A percentile compares a stretch with the other conserved stretches of the same genome.
These are phyloP conservation scores for Apostichopus japonicus DNA, from an alignment of 35 echinoderm and acorn worm genomes.

Conservation along the genomic window DNA sequence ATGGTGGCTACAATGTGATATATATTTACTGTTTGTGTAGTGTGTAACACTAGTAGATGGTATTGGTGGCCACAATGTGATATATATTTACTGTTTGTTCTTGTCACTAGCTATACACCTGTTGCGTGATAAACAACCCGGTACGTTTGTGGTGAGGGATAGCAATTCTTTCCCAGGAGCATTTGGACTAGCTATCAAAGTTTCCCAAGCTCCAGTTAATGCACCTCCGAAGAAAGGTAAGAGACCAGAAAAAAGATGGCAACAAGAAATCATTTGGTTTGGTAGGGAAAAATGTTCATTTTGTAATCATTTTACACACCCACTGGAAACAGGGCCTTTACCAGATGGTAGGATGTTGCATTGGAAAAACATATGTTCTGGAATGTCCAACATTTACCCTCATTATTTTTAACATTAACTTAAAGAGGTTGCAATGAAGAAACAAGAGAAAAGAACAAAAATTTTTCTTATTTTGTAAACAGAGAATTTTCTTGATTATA, in stretches of 20 bases:
- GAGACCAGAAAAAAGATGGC: not conserved
- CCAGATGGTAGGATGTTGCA: too few relatives aligned
- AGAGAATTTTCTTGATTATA: too few relatives aligned
- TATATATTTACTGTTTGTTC: not conserved
- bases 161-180: conserved; percentile 99
- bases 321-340: too few relatives aligned
- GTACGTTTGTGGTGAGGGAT: conserved; percentile 91
- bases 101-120: conserved; percentile 75
- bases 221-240: conserved; percentile 95
- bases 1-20: too few relatives aligned
- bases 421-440: too few relatives aligned
- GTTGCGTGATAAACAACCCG: conserved; percentile 88
- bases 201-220: conserved; percentile 84
- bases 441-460: not conserved
- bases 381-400: too few relatives aligned
- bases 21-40: too few relatives aligned
- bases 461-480: too few relatives aligned
- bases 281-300: not conserved
- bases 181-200: conserved; percentile 93
- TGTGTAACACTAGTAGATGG: too few relatives aligned
- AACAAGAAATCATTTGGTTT: not conserved
- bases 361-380: too few relatives aligned
- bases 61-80: too few relatives aligned
- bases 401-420: too few relatives aligned
- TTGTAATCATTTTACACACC: not conserved